Conservation (phyloP, 2,113 vertebrate genomes). For the Sceloporus tristichus region DNA sequence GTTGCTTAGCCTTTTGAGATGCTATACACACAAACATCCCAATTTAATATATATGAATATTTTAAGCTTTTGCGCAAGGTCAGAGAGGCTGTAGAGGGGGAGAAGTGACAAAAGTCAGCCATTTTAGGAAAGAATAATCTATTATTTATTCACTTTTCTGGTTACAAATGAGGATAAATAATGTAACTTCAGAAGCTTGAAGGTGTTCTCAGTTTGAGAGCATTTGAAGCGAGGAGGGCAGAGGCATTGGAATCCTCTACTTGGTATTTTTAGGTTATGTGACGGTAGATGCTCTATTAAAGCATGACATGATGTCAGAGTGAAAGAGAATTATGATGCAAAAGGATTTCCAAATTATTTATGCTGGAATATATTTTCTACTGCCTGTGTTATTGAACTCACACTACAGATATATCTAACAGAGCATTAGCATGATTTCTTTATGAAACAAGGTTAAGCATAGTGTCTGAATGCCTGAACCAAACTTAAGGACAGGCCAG, state of each 20-base stretch:
- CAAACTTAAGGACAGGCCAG: neutral
- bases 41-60: constrained; percentile 37
- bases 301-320: neutral
- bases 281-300: neutral
- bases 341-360: neutral
- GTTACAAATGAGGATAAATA: constrained; percentile 56
- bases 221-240: constrained; percentile 26
- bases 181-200: constrained; percentile 50
- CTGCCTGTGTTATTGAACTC: neutral
- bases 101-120: constrained; percentile 43
- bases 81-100: constrained; percentile 43
- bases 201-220: constrained; percentile 41
- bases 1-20: constrained; percentile 54
- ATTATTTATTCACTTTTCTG: constrained; percentile 58
- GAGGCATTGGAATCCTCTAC: neutral
- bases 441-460: neutral
- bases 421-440: neutral
- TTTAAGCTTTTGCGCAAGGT: constrained; percentile 55
- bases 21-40: constrained; percentile 27
- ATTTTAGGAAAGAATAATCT: constrained; percentile 53
- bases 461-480: neutral
- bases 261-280: neutral
- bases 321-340: neutral
- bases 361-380: neutral
- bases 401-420: neutral